phyloP scores from a whole-genome alignment of 2,888 invertebrate genomes.

The Halictus ligatus region DNA sequence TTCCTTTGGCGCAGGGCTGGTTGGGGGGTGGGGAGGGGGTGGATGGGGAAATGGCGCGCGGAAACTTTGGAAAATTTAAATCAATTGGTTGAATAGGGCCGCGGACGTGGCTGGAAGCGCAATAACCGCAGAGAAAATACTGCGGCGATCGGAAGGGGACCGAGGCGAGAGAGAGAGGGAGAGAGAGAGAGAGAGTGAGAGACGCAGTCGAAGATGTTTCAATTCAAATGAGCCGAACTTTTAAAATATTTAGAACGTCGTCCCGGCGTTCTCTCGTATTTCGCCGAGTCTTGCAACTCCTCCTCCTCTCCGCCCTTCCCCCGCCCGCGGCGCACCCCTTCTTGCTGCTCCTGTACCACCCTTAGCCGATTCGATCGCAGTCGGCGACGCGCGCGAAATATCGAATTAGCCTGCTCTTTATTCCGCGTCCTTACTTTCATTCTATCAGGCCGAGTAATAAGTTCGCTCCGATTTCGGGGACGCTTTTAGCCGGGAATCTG shows the following conservation, averaged over 20 bases:
- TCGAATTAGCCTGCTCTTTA: constrained; percentile 65
- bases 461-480: constrained; percentile 19
- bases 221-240: constrained; percentile 78
- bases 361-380: constrained; percentile 47
- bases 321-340: background rate
- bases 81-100: constrained; percentile 70
- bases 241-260: constrained; percentile 77
- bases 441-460: constrained; percentile 3
- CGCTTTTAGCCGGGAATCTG: constrained; percentile 2
- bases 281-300: constrained; percentile 11
- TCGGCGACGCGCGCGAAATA: constrained; percentile 63
- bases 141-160: constrained; percentile 45
- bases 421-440: constrained; percentile 56
- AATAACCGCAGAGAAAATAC: constrained; percentile 68
- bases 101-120: constrained; percentile 53
- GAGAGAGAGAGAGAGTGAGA: background rate
- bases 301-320: background rate
- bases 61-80: constrained; percentile 76
- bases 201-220: constrained; percentile 71
- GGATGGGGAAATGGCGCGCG: constrained; percentile 41
- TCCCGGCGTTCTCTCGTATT: constrained; percentile 28
- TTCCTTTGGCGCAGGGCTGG: background rate
- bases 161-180: constrained; percentile 14
- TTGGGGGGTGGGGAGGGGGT: background rate
- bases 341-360: background rate